These are phyloP conservation scores for Telmatherina bonti DNA, from an alignment of 2,797 vertebrate genomes.

Conservation along the genomic window DNA sequence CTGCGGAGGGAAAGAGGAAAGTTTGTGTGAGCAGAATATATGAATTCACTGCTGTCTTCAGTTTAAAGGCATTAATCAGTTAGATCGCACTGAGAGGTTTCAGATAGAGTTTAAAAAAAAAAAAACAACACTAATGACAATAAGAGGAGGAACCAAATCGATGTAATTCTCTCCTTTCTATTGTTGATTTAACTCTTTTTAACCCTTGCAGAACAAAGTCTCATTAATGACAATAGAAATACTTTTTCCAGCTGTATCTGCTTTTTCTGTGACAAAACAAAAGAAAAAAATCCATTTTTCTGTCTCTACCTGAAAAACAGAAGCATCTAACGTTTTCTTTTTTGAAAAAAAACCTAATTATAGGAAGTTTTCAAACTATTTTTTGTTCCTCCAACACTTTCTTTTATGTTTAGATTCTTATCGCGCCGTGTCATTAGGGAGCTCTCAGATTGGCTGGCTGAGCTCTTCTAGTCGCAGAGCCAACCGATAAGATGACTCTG, in stretches of 20 bases:
- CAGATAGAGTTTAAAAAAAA: too few relatives aligned
- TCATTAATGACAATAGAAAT: background rate
- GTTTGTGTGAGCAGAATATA: background rate
- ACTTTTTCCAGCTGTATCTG: background rate
- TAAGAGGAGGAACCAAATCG: background rate
- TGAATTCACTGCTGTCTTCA: background rate
- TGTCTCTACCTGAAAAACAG: too few relatives aligned
- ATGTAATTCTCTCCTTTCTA: background rate
- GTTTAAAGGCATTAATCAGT: background rate
- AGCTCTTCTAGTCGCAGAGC: background rate
- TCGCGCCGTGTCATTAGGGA: background rate
- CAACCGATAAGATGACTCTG: background rate
- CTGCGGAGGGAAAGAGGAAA: constrained; percentile 28
- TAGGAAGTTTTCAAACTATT: too few relatives aligned
- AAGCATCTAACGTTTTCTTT: too few relatives aligned
- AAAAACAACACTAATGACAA: background rate
- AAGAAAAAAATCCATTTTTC: too few relatives aligned
- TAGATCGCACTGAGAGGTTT: accelerated
- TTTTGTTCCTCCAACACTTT: background rate
- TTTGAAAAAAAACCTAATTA: too few relatives aligned
- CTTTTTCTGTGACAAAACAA: too few relatives aligned
- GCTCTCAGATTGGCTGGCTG: background rate
- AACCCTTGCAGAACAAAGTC: background rate
- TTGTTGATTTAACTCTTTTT: background rate
- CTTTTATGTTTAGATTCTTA: background rate